phyloP scores from a whole-genome alignment of 2,888 invertebrate species.

The Lycophotia porphyrea region DNA sequence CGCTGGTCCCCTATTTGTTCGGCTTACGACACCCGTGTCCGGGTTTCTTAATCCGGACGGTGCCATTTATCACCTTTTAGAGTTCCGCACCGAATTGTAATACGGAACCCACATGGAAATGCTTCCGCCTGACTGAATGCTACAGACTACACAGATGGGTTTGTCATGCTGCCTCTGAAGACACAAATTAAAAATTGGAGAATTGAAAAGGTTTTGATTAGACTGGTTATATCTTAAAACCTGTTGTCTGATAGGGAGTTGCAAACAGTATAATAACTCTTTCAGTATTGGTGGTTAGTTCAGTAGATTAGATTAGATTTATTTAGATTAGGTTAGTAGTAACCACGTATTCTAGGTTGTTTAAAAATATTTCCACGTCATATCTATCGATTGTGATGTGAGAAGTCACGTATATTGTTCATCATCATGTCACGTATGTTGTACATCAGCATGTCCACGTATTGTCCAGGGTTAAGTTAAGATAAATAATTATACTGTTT shows the following conservation, averaged over 20 bases:
- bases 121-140: constrained; percentile 13
- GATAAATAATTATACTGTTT: no score
- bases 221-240: background rate
- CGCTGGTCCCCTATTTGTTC: constrained; percentile 63
- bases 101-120: constrained; percentile 57
- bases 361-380: no score
- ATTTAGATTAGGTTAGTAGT: no score
- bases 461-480: no score
- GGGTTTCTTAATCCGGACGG: constrained; percentile 61
- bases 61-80: constrained; percentile 68
- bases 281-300: no score
- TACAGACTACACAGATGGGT: constrained; percentile 37
- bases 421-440: no score
- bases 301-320: no score
- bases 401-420: no score
- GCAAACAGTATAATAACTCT: no score
- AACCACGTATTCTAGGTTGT: no score
- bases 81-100: constrained; percentile 56
- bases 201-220: background rate
- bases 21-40: constrained; percentile 64
- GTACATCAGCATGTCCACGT: no score
- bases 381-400: no score
- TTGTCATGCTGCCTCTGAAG: constrained; percentile 9
- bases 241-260: background rate
- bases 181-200: constrained; percentile 11